phyloP scores from a whole-genome alignment of 2,113 vertebrate genomes.

The Nycticryphes semicollaris region DNA sequence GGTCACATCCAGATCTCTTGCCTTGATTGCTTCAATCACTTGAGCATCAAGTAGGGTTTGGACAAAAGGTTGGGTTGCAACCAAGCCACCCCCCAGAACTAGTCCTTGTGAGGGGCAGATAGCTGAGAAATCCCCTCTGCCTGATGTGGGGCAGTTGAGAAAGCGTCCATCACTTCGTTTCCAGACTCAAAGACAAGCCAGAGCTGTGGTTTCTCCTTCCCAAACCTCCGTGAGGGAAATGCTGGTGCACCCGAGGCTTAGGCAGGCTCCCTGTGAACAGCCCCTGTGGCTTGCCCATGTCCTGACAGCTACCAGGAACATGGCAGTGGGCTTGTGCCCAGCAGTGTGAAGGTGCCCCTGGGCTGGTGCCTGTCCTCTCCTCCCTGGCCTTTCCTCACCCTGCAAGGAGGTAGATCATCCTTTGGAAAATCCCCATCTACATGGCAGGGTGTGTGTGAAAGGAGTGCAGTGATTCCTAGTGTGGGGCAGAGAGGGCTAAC shows the following conservation, averaged over 20 bases:
- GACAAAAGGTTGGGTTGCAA: background rate
- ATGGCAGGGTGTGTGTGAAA: background rate
- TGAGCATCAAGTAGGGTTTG: background rate
- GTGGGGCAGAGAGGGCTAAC: rapidly evolving
- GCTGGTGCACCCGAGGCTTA: background rate
- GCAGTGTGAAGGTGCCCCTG: rapidly evolving
- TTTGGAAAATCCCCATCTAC: background rate
- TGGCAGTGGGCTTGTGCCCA: background rate
- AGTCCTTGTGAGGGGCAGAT: background rate
- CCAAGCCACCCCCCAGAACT: background rate
- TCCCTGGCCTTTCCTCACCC: background rate
- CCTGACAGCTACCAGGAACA: background rate
- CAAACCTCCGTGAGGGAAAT: background rate
- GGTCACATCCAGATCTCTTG: background rate
- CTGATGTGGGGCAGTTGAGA: background rate
- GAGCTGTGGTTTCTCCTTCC: background rate
- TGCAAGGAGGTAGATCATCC: rapidly evolving
- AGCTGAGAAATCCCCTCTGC: background rate
- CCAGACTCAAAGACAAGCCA: background rate
- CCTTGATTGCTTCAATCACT: background rate
- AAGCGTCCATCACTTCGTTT: rapidly evolving
- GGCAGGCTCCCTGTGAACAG: background rate
- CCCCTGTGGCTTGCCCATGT: background rate
- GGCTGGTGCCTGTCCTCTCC: background rate
- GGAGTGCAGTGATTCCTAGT: rapidly evolving